These are phyloP conservation scores for Argopecten irradians DNA, from an alignment of 1,140 invertebrate species.

Conservation along the genomic window DNA sequence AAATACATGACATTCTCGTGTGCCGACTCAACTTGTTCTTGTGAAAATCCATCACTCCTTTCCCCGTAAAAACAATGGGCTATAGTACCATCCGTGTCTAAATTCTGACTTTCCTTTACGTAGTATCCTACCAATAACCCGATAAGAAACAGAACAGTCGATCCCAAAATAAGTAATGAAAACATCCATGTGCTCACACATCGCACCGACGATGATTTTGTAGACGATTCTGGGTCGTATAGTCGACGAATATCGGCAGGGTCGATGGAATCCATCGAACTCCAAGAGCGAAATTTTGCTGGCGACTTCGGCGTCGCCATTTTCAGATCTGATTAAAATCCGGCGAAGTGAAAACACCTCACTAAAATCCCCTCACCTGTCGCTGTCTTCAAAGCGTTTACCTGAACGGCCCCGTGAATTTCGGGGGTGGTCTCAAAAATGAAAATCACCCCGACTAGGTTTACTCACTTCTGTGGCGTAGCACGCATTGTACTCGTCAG, in stretches of 20 bases:
- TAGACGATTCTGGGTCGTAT: slow-evolving; percentile 4
- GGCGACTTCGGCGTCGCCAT: slow-evolving; percentile 48
- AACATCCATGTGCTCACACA: slow-evolving; percentile 52
- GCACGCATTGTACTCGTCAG: not conserved
- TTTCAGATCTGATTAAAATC: slow-evolving; percentile 28
- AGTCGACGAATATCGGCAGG: slow-evolving; percentile 47
- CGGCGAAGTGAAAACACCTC: slow-evolving; percentile 20
- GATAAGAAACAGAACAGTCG: slow-evolving; percentile 44
- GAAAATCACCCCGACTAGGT: not conserved
- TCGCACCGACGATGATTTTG: not conserved
- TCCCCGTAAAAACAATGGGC: slow-evolving; percentile 27
- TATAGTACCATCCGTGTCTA: not conserved
- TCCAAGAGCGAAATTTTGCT: slow-evolving; percentile 51
- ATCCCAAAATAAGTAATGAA: slow-evolving; percentile 43
- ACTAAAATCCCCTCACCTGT: slow-evolving; percentile 14
- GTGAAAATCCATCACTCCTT: slow-evolving; percentile 37
- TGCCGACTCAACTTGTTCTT: slow-evolving; percentile 11
- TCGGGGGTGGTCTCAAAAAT: slow-evolving; percentile 1
- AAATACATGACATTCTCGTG: slow-evolving; percentile 52
- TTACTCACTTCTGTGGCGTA: not conserved
- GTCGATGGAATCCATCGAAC: slow-evolving; percentile 50
- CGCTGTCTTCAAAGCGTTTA: slow-evolving; percentile 20
- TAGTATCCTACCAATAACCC: slow-evolving; percentile 50
- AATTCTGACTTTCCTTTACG: slow-evolving; percentile 37
- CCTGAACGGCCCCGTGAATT: not conserved